Conservation (phyloP, 2,797 vertebrate genomes). For the Dendrocincla tyrannina region DNA sequence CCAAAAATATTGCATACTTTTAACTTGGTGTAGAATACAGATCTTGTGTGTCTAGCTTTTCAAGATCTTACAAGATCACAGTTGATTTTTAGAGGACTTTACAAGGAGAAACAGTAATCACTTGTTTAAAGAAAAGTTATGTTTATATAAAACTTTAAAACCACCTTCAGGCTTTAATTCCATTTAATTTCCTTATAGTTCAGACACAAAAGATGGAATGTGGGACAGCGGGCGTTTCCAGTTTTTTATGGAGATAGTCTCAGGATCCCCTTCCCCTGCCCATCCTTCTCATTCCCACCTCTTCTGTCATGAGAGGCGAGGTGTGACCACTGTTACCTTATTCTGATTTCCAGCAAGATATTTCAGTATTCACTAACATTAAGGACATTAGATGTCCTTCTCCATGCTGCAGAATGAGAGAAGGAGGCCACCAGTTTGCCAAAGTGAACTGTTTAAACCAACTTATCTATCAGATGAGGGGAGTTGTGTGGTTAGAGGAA, state of each 20-base stretch:
- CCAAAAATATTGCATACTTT: neutral
- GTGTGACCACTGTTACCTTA: neutral
- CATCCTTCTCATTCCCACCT: neutral
- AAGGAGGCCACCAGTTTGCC: neutral
- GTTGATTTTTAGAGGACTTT: neutral
- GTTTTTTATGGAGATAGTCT: neutral
- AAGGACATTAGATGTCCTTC: neutral
- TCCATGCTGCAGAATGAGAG: neutral
- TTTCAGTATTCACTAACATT: neutral
- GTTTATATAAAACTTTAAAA: neutral
- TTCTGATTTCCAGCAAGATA: neutral
- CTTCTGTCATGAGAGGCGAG: neutral
- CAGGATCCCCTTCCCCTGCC: neutral
- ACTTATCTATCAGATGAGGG: neutral
- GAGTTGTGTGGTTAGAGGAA: neutral
- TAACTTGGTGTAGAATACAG: neutral
- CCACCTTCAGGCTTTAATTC: neutral
- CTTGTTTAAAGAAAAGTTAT: neutral
- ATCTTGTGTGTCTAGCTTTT: neutral
- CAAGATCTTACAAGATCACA: neutral
- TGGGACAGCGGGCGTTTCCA: accelerated
- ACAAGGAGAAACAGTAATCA: neutral
- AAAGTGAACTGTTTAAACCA: neutral
- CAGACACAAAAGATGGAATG: neutral
- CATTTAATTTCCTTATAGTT: neutral